Conservation (phyloP, 2,113 vertebrate genomes). For the Oreocharis arfaki region DNA sequence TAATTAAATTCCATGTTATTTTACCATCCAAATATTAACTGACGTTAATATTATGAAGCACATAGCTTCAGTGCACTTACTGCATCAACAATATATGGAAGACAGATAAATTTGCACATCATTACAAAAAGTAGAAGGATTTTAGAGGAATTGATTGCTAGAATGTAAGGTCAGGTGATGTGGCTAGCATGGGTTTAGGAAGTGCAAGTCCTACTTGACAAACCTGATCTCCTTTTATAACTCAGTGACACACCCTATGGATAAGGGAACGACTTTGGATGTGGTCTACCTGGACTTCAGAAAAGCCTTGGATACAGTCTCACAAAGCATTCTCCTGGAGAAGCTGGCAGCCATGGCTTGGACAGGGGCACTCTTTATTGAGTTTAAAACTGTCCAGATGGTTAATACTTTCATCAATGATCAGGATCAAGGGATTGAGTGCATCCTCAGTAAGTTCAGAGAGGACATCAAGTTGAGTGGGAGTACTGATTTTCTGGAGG, state of each 20-base stretch:
- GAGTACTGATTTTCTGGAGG: background rate
- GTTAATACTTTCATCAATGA: background rate
- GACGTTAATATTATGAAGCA: no score
- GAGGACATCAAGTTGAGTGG: fast-evolving
- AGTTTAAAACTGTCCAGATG: background rate
- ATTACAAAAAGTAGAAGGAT: background rate
- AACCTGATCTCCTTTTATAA: background rate
- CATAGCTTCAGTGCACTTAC: background rate
- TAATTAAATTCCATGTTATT: background rate
- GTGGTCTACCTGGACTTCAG: background rate
- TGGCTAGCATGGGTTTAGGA: background rate
- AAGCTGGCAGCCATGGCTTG: background rate
- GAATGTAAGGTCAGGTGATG: background rate
- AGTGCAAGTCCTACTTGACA: no score
- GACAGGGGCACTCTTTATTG: background rate
- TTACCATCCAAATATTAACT: background rate
- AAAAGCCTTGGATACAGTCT: background rate
- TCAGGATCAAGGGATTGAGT: background rate
- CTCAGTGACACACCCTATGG: fast-evolving
- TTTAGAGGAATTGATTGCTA: background rate
- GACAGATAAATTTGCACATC: background rate
- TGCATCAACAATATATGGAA: background rate
- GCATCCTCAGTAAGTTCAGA: background rate
- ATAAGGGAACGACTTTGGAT: background rate
- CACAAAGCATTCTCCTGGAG: background rate